Evolutionary conservation across 1,140 invertebrate species (phyloP).

Genomic region (Panagrolaimus sp.): DNA sequence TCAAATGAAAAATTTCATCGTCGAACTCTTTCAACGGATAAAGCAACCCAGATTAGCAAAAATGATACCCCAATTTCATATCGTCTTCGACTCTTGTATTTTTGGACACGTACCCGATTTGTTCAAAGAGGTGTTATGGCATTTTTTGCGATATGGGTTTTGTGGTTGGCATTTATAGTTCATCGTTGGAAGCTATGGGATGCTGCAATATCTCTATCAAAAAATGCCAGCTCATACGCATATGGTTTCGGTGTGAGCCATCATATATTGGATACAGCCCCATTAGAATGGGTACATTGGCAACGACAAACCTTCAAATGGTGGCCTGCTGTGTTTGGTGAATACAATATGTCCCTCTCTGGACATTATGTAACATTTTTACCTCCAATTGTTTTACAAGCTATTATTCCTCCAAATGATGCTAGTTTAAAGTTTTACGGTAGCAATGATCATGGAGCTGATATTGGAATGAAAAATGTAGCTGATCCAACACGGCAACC

Average conservation of each 20-base stretch:
- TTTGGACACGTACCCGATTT: conserved; percentile 35
- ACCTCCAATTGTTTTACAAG: conserved; percentile 44
- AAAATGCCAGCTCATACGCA: conserved; percentile 7
- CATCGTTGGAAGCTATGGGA: conserved; percentile 41
- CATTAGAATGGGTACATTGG: conserved; percentile 42
- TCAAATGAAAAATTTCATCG: conserved; percentile 12
- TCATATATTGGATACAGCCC: conserved; percentile 42
- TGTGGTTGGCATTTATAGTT: conserved; percentile 44
- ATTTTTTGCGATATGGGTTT: conserved; percentile 37
- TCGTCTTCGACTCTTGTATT: conserved; percentile 35
- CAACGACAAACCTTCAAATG: conserved; percentile 45
- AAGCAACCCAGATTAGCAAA: background rate
- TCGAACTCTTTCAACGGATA: conserved; percentile 23
- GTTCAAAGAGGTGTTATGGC: conserved; percentile 38
- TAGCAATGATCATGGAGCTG: background rate
- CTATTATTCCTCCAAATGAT: conserved; percentile 30
- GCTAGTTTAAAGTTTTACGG: conserved; percentile 14
- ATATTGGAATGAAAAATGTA: background rate
- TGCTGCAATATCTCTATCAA: background rate
- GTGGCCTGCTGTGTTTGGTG: conserved; percentile 44
- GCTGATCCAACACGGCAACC: background rate
- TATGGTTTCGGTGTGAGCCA: conserved; percentile 31
- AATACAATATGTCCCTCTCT: conserved; percentile 49
- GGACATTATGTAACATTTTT: conserved; percentile 50
- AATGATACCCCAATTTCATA: conserved; percentile 28